Base-by-base conservation (phyloP, 2,888 invertebrate genomes). In the Cataglyphis altisquamis region DNA sequence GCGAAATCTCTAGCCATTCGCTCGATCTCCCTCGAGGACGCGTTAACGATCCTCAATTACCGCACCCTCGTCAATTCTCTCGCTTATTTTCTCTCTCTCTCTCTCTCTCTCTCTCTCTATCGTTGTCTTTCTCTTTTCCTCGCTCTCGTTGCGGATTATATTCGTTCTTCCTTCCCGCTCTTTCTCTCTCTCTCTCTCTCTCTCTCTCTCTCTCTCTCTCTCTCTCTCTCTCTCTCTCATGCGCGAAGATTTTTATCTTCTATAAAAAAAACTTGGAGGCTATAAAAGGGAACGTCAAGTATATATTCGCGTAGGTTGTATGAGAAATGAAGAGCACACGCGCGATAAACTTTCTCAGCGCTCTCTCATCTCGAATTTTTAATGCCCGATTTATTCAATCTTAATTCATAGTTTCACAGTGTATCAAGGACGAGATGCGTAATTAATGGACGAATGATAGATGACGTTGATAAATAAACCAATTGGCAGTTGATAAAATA, bases 31-130 rank as follows among this genome's bases (percentile, higher is more conserved):
- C 88, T 85, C 88, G 86, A 89, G 89, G 89, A 89, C 89, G 86
- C 86, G 87, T 89, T 89, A 89, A 88, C 88, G 87, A 89, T 88
- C 86, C 85, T 87, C 89, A 87, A 88, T 88, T 88, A 89, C 82
- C 85, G 82, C 85, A 55, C 78, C 60, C 78, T 78, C 74, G 88
- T 82, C 89, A 84, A 77, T 64, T 83, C 88, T 83, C 68, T 78
- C 36, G 60, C 18, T 18, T n/a, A 55, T 25, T 84, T 81, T 84
- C 82, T 82, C 57, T 82, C 32, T 70, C 15, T 72, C 60, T 10
- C 82, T 82, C 57, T 82, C 32, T 70, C 15, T 72, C 60, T 10
- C 8, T 74, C 36, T 41, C 32, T 10, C 10, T 48, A 36, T 41
- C 41, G 62, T 60, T 55, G 8, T 41, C 41, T 62, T 60, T 74